Evolutionary conservation across 2,797 vertebrate species (phyloP).

Genomic region (Protonibea diacanthus): DNA sequence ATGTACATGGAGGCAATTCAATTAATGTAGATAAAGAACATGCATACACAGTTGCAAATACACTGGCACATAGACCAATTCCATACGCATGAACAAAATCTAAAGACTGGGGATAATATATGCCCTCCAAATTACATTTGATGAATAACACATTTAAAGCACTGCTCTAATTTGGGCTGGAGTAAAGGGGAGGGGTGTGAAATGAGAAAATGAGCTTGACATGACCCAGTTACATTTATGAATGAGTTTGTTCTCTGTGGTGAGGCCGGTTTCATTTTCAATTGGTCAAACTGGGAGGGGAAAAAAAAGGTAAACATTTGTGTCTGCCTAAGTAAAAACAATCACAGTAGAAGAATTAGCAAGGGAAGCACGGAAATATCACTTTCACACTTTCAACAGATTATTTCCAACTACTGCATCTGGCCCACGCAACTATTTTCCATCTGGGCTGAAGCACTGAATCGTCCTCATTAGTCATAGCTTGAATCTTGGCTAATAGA

Average conservation of each 20-base stretch:
- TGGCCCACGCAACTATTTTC: slow-evolving; percentile 13
- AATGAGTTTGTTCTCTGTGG: slow-evolving; percentile 68
- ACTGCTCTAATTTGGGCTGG: slow-evolving; percentile 74
- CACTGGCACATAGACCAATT: not conserved
- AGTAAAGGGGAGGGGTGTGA: slow-evolving; percentile 62
- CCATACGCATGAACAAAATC: slow-evolving; percentile 36
- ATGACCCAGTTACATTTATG: slow-evolving; percentile 85
- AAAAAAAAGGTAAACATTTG: slow-evolving; percentile 46
- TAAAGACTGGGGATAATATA: slow-evolving; percentile 70
- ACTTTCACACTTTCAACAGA: not conserved
- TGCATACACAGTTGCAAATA: slow-evolving; percentile 1
- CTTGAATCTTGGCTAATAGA: slow-evolving; percentile 17
- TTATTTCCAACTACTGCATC: not conserved
- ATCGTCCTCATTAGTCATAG: slow-evolving; percentile 14
- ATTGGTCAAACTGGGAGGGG: slow-evolving; percentile 44
- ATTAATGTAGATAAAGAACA: not conserved
- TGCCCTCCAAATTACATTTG: slow-evolving; percentile 75
- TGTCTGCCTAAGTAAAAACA: slow-evolving; percentile 24
- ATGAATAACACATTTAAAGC: slow-evolving; percentile 86
- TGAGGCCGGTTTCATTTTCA: slow-evolving; percentile 50
- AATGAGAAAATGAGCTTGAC: slow-evolving; percentile 71
- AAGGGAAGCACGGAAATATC: slow-evolving; percentile 11
- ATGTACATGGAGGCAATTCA: slow-evolving; percentile 5
- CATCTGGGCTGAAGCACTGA: slow-evolving; percentile 18
- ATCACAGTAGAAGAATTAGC: slow-evolving; percentile 14